Percentiles rank a stretch among this genome's conserved stretches.
Evolutionary conservation across 2,113 vertebrate genomes (phyloP).

Genomic region (Merops nubicus): DNA sequence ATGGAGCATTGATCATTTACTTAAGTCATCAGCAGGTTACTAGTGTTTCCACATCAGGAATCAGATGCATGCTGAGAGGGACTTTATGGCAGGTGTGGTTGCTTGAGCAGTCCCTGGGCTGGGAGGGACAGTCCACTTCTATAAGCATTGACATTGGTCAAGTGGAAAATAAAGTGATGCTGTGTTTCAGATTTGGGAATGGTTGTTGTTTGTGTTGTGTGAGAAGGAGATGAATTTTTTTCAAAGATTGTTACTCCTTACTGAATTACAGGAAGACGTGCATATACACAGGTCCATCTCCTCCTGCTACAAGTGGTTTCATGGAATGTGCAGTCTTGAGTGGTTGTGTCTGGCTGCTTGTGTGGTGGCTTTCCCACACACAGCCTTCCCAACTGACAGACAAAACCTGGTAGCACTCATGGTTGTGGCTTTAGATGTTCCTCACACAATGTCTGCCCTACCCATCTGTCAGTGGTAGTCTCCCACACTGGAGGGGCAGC

Average conservation of each 20-base stretch:
- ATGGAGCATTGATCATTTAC: neutral
- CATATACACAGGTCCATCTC: neutral
- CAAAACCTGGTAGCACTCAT: neutral
- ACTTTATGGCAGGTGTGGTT: neutral
- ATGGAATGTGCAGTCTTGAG: neutral
- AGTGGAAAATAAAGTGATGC: neutral
- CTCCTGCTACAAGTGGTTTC: neutral
- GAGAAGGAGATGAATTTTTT: neutral
- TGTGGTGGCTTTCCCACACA: neutral
- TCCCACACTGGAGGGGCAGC: neutral
- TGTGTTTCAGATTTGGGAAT: neutral
- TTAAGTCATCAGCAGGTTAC: neutral
- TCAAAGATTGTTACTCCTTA: neutral
- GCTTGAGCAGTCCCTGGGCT: neutral
- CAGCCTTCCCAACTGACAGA: neutral
- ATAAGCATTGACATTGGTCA: neutral
- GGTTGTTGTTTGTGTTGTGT: neutral
- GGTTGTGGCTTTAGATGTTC: neutral
- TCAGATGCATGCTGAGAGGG: neutral
- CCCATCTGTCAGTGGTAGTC: fast-evolving
- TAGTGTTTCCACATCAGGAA: neutral
- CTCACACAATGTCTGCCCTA: neutral
- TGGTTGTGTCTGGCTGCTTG: neutral
- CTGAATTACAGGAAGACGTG: neutral
- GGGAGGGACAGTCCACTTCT: neutral